A percentile compares a stretch with the other conserved stretches of the same genome.
Evolutionary conservation across 2,113 vertebrate species (phyloP).

Genomic region (Symphodus melops): DNA sequence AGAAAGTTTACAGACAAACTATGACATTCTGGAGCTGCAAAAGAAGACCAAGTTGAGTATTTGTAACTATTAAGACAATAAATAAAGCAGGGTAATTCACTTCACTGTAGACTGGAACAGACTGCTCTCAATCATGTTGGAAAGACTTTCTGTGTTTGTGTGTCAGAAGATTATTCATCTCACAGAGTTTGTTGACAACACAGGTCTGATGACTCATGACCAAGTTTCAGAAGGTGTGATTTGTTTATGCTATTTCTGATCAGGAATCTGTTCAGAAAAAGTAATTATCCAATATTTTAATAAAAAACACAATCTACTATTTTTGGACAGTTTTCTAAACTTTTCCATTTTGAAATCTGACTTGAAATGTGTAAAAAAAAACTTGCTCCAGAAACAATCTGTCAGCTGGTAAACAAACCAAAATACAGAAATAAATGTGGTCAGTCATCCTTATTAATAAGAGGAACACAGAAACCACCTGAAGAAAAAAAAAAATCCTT

Average conservation of each 20-base stretch:
- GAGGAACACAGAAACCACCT: too few species aligned
- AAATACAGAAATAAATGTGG: too few species aligned
- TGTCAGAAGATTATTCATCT: constrained; percentile 10
- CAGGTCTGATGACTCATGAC: constrained; percentile 3
- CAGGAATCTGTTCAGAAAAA: constrained; percentile 11
- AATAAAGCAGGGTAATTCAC: not conserved
- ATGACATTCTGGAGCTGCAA: not conserved
- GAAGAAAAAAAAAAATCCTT: too few species aligned
- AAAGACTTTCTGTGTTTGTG: not conserved
- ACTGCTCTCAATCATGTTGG: not conserved
- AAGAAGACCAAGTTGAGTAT: not conserved
- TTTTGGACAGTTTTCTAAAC: too few species aligned
- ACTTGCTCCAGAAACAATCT: too few species aligned
- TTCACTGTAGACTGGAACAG: not conserved
- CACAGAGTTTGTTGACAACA: not conserved
- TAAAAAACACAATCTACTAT: too few species aligned
- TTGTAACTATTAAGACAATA: not conserved
- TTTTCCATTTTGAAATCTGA: too few species aligned
- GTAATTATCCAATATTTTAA: not conserved
- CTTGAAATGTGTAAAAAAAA: too few species aligned
- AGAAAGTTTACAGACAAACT: not conserved
- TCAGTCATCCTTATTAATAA: too few species aligned
- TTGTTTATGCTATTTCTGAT: not conserved
- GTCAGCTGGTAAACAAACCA: too few species aligned
- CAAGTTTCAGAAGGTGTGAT: not conserved